A percentile compares a stretch with the other conserved stretches of the same genome.
These are phyloP conservation scores for Helobdella robusta DNA, from an alignment of 2,888 invertebrate genomes.

Conservation along the genomic window DNA sequence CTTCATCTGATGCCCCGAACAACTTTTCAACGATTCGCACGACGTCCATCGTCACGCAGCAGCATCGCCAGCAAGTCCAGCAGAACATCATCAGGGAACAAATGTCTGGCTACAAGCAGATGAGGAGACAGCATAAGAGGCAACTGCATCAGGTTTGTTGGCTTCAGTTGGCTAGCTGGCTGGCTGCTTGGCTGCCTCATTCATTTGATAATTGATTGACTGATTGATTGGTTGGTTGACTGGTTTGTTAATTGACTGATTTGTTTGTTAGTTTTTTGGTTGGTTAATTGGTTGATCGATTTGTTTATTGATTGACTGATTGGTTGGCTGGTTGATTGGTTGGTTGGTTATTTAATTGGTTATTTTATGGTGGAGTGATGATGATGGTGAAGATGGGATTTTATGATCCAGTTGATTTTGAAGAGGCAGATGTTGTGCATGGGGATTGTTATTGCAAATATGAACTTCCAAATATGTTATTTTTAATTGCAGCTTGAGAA, in stretches of 20 bases:
- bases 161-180: conserved; percentile 53
- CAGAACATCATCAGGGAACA: conserved; percentile 95
- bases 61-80: conserved; percentile 71
- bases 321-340: too few relatives aligned
- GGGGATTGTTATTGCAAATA: not conserved
- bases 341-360: too few relatives aligned
- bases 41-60: conserved; percentile 71
- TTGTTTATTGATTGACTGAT: too few relatives aligned
- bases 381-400: not conserved
- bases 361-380: not conserved
- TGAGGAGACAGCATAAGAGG: conserved; percentile 92
- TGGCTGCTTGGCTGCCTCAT: not conserved
- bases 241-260: too few relatives aligned
- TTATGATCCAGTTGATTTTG: conserved; percentile 1
- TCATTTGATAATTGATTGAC: too few relatives aligned
- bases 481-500: conserved; percentile 67
- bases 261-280: too few relatives aligned
- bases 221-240: too few relatives aligned
- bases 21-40: conserved; percentile 52
- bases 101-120: conserved; percentile 95
- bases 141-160: conserved; percentile 59
- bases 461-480: conserved; percentile 11
- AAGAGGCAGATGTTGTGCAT: not conserved
- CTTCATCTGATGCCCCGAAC: conserved; percentile 19
- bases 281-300: too few relatives aligned